A percentile compares a stretch with the other conserved stretches of the same genome.
Conservation (phyloP, 2,797 vertebrate genomes). For the Denticeps clupeoides region DNA sequence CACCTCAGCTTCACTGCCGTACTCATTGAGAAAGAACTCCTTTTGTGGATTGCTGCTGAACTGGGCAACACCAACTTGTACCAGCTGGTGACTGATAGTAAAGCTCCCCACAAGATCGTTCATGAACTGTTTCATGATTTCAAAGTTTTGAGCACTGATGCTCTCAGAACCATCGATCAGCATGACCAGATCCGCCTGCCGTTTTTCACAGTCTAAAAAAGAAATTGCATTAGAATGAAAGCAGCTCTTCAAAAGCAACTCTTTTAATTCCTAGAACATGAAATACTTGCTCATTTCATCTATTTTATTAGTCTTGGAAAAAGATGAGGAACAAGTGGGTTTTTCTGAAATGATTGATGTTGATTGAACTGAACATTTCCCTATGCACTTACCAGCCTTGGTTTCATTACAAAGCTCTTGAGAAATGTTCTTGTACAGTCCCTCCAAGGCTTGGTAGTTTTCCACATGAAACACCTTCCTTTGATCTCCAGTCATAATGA, state of each 20-base stretch:
- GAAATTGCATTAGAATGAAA: not conserved
- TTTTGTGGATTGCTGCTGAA: constrained; percentile 49
- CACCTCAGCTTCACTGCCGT: constrained; percentile 22
- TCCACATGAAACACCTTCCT: constrained; percentile 52
- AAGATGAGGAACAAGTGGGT: too few relatives aligned
- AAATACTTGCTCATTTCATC: too few relatives aligned
- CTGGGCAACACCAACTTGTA: constrained; percentile 63
- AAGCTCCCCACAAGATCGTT: constrained; percentile 48
- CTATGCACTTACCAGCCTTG: constrained; percentile 63
- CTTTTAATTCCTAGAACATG: not conserved
- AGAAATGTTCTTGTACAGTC: constrained; percentile 51
- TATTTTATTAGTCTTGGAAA: too few relatives aligned
- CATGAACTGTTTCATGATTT: constrained; percentile 59
- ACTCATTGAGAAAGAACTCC: constrained; percentile 60
- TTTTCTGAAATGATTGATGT: too few relatives aligned
- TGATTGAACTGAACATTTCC: too few relatives aligned
- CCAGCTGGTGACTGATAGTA: constrained; percentile 38
- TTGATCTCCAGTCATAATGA: constrained; percentile 43
- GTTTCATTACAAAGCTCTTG: constrained; percentile 47
- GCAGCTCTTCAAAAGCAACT: not conserved
- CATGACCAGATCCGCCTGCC: constrained; percentile 65
- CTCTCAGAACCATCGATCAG: constrained; percentile 65
- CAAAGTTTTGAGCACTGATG: constrained; percentile 43
- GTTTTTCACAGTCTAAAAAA: constrained; percentile 54
- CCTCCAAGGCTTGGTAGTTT: constrained; percentile 47